A percentile compares a stretch with the other conserved stretches of the same genome.
Conservation (phyloP, 2,888 invertebrate species). For the Hartigia nigra region DNA sequence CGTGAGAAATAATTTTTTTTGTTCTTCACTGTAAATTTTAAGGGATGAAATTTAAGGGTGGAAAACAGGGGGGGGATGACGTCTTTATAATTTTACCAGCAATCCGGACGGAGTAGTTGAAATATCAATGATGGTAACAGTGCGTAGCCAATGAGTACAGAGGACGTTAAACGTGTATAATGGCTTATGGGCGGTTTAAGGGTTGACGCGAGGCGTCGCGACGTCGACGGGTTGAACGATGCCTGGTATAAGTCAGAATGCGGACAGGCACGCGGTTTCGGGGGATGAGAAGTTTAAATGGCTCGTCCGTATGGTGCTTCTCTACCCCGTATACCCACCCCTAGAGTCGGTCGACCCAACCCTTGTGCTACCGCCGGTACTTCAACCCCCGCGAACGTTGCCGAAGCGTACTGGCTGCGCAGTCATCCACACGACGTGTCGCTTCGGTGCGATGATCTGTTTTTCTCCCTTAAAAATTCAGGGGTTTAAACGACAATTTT, state of each 20-base stretch:
- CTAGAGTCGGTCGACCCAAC: neutral
- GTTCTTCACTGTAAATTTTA: neutral
- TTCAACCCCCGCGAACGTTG: neutral
- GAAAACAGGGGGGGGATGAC: neutral
- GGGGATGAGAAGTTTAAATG: constrained; percentile 66
- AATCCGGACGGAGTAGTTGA: neutral
- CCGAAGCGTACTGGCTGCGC: neutral
- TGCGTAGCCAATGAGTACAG: neutral
- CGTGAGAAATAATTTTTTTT: neutral
- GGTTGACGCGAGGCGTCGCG: constrained; percentile 16
- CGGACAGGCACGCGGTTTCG: constrained; percentile 64
- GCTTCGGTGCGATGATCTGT: neutral
- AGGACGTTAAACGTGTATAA: constrained; percentile 5
- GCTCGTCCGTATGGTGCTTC: constrained; percentile 65
- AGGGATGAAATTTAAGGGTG: neutral
- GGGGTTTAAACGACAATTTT: neutral
- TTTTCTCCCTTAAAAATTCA: neutral
- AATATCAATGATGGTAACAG: neutral
- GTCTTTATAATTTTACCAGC: neutral
- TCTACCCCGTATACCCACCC: constrained; percentile 41
- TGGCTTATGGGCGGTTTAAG: constrained; percentile 30
- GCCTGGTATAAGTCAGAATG: constrained; percentile 66
- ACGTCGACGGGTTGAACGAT: constrained; percentile 59
- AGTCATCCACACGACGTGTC: neutral
- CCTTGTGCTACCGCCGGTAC: neutral